phyloP scores from a whole-genome alignment of 1,140 invertebrate genomes.

The Frieseomelitta varia region DNA sequence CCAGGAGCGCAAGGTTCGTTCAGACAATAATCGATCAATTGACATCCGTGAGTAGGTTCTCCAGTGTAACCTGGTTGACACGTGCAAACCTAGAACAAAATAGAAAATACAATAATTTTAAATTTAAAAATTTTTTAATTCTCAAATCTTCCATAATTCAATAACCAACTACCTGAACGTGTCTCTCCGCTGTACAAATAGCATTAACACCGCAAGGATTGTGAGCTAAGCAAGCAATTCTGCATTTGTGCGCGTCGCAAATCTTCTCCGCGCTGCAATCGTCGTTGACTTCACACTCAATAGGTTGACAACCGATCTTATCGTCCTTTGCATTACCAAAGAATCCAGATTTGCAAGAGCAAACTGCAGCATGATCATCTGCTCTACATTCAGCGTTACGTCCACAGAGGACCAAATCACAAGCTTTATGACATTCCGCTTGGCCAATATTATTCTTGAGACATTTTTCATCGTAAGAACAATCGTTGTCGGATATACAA shows the following conservation, averaged over 20 bases:
- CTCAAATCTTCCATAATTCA: neutral
- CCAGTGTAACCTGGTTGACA: constrained; percentile 94
- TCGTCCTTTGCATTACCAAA: constrained; percentile 89
- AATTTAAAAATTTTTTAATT: too few relatives aligned
- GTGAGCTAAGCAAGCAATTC: constrained; percentile 90
- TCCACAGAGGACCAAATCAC: constrained; percentile 89
- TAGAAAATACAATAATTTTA: neutral
- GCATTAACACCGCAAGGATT: constrained; percentile 93
- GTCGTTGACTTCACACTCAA: constrained; percentile 87
- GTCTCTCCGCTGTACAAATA: constrained; percentile 90
- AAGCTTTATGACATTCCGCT: constrained; percentile 88
- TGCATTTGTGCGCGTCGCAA: constrained; percentile 90
- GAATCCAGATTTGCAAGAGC: constrained; percentile 89
- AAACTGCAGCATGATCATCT: constrained; percentile 87
- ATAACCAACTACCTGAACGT: constrained; percentile 82
- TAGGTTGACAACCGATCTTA: constrained; percentile 88
- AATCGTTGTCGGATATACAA: constrained; percentile 88
- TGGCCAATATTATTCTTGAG: constrained; percentile 86
- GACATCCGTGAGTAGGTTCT: constrained; percentile 87
- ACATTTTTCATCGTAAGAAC: constrained; percentile 87
- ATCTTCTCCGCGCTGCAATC: constrained; percentile 92
- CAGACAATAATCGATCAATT: constrained; percentile 90
- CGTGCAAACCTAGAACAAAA: constrained; percentile 84
- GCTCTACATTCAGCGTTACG: constrained; percentile 90
- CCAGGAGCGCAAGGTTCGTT: constrained; percentile 91